Percentiles rank a stretch among this genome's conserved stretches.
Evolutionary conservation across 2,113 vertebrate genomes (phyloP).

Genomic region (Labrus mixtus): DNA sequence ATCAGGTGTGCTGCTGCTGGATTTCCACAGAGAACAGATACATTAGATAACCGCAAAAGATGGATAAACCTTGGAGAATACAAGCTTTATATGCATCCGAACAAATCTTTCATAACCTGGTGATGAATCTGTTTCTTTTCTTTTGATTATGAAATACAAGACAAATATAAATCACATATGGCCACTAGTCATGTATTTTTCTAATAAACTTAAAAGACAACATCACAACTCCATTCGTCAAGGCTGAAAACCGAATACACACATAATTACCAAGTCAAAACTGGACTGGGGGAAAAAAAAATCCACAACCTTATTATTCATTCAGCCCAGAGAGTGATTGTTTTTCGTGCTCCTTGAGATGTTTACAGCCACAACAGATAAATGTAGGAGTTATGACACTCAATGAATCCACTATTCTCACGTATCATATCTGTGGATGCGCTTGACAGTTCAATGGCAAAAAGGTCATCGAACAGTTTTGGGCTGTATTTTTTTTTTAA

Average conservation of each 20-base stretch:
- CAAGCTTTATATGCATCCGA: conserved; percentile 7
- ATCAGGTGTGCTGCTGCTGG: conserved; percentile 36
- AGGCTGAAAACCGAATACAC: conserved; percentile 56
- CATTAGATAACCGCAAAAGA: background rate
- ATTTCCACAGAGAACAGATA: conserved; percentile 9
- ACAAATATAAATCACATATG: conserved; percentile 48
- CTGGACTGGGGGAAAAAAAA: conserved; percentile 33
- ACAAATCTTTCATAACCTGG: background rate
- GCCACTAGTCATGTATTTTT: conserved; percentile 47
- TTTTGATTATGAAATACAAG: conserved; percentile 45
- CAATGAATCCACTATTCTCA: conserved; percentile 11
- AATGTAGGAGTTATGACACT: conserved; percentile 12
- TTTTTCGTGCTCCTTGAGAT: conserved; percentile 26
- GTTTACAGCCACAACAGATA: conserved; percentile 17
- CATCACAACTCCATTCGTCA: conserved; percentile 64
- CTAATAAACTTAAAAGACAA: conserved; percentile 49
- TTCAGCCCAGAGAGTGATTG: conserved; percentile 31
- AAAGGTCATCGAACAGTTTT: conserved; percentile 21
- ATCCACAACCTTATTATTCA: conserved; percentile 46
- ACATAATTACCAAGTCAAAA: conserved; percentile 71
- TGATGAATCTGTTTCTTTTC: conserved; percentile 34
- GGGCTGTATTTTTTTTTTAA: no score
- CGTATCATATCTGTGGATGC: conserved; percentile 12
- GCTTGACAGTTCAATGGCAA: conserved; percentile 23
- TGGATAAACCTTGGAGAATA: conserved; percentile 2